These are phyloP conservation scores for Megaustenia siamemsis DNA, from an alignment of 2,888 invertebrate species.

Conservation along the genomic window DNA sequence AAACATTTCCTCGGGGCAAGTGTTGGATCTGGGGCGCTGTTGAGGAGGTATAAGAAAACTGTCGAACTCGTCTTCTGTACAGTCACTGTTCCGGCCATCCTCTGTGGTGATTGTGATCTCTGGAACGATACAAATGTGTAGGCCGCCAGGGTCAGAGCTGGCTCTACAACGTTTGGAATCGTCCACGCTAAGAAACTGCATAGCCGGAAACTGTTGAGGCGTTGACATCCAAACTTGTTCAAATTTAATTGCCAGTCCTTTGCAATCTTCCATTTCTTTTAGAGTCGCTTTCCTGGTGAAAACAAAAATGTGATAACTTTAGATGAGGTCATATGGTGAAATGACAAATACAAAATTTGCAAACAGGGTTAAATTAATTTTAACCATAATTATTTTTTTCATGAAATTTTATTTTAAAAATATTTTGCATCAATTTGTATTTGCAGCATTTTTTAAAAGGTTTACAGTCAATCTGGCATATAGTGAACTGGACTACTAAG, in stretches of 20 bases:
- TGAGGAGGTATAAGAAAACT: neutral
- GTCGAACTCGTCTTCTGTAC: neutral
- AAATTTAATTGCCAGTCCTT: neutral
- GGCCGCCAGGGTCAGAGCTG: slow-evolving; percentile 56
- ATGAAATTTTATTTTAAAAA: too few relatives aligned
- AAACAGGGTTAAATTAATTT: too few relatives aligned
- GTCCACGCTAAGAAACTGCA: slow-evolving; percentile 53
- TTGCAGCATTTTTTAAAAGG: too few relatives aligned
- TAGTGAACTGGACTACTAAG: too few relatives aligned
- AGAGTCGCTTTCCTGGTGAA: too few relatives aligned
- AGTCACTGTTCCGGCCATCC: slow-evolving; percentile 8
- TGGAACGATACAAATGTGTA: slow-evolving; percentile 43
- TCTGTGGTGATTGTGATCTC: slow-evolving; percentile 56
- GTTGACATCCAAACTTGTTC: neutral
- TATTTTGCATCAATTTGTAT: too few relatives aligned
- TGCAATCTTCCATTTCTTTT: neutral
- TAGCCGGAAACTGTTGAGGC: neutral
- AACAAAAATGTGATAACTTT: too few relatives aligned
- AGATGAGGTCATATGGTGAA: too few relatives aligned
- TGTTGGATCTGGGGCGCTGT: slow-evolving; percentile 54
- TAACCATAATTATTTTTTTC: too few relatives aligned
- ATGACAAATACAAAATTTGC: too few relatives aligned
- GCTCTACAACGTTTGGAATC: slow-evolving; percentile 55
- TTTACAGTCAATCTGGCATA: too few relatives aligned
- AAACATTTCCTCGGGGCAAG: slow-evolving; percentile 60